Evolutionary conservation across 92 coral and sea anemone genomes (phyloP).

Genomic region (Bergia sp.): DNA sequence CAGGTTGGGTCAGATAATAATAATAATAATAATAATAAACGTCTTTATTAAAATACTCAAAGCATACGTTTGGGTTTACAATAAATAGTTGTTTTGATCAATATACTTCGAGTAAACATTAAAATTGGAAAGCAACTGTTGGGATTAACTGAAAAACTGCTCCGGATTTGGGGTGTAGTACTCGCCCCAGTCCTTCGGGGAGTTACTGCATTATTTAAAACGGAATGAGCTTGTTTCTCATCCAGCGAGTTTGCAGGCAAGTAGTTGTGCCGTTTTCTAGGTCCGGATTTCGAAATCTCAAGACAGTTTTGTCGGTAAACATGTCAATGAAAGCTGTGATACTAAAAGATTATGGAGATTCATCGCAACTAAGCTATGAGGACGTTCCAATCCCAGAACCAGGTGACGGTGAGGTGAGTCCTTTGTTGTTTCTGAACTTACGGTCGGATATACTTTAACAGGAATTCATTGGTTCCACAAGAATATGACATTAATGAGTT

Average conservation of each 20-base stretch:
- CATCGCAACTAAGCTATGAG: conserved; percentile 64
- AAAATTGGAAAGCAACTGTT: too few relatives aligned
- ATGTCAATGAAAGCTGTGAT: conserved; percentile 82
- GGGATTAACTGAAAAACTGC: too few relatives aligned
- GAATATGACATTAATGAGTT: background rate
- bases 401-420: conserved; percentile 62
- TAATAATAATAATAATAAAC: too few relatives aligned
- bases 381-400: conserved; percentile 65
- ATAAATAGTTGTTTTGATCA: too few relatives aligned
- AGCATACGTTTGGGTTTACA: too few relatives aligned
- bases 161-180: too few relatives aligned
- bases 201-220: too few relatives aligned
- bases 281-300: background rate
- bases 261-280: background rate
- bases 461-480: background rate
- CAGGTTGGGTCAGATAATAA: too few relatives aligned
- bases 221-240: background rate
- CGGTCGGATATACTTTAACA: background rate
- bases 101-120: too few relatives aligned
- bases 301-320: conserved; percentile 11
- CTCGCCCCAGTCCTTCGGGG: background rate
- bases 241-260: background rate
- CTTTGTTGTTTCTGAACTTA: background rate
- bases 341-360: conserved; percentile 69
- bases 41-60: too few relatives aligned